A percentile compares a stretch with the other conserved stretches of the same genome.
Conservation (phyloP, 2,888 invertebrate species). For the Trilocha varians region DNA sequence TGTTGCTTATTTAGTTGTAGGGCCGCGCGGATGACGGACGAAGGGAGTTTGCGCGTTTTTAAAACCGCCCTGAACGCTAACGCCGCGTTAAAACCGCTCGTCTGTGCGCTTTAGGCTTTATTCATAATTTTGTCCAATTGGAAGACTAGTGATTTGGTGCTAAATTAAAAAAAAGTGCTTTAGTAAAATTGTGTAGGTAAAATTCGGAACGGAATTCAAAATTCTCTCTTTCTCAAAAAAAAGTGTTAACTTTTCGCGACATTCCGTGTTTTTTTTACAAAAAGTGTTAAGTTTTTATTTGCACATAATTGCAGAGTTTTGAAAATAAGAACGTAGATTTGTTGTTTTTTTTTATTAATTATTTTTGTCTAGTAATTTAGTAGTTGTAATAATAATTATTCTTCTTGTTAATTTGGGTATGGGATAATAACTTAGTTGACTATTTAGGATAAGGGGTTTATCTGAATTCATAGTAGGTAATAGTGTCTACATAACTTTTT, state of each 20-base stretch:
- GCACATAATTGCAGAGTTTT: constrained; percentile 52
- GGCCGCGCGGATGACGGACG: constrained; percentile 2
- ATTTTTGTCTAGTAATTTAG: constrained; percentile 61
- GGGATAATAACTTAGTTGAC: constrained; percentile 67
- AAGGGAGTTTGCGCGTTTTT: background rate
- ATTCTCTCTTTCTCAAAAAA: constrained; percentile 19
- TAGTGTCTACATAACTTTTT: constrained; percentile 43
- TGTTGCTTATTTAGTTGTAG: constrained; percentile 56
- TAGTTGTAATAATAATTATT: no score
- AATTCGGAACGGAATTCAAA: constrained; percentile 41
- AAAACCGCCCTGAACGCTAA: background rate
- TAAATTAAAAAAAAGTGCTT: constrained; percentile 63
- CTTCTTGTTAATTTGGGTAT: constrained; percentile 72
- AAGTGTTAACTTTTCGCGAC: constrained; percentile 42
- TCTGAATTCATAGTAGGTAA: constrained; percentile 66
- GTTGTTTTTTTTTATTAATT: constrained; percentile 56
- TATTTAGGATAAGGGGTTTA: constrained; percentile 63
- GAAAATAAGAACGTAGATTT: constrained; percentile 52
- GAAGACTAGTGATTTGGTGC: constrained; percentile 72
- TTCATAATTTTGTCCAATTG: constrained; percentile 61
- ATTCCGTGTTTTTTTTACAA: constrained; percentile 47
- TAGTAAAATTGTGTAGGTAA: constrained; percentile 21
- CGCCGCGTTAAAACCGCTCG: background rate
- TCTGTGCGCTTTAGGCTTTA: constrained; percentile 49
- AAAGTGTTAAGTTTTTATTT: constrained; percentile 70